These are phyloP conservation scores for Chloroceryle inda DNA, from an alignment of 2,797 vertebrate species.

Conservation along the genomic window DNA sequence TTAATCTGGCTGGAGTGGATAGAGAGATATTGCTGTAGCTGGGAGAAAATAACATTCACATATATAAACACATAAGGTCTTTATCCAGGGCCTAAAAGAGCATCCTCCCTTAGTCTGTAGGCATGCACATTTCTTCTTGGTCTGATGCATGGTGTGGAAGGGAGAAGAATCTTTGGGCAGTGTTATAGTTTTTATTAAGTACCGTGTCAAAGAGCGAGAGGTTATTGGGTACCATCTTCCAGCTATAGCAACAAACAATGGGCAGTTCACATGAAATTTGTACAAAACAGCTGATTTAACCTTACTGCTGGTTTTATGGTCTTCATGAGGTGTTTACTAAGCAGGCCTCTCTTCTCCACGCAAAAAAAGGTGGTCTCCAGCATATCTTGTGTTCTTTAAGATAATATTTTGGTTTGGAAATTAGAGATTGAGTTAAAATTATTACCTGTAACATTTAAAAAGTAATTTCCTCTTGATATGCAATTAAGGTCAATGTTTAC, in stretches of 20 bases:
- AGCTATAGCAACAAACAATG: neutral
- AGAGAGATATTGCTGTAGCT: neutral
- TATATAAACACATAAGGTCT: neutral
- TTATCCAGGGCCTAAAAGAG: neutral
- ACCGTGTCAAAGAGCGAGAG: neutral
- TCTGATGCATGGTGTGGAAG: neutral
- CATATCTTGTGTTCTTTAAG: neutral
- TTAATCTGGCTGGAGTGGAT: neutral
- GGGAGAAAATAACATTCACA: neutral
- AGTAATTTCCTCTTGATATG: constrained; percentile 68
- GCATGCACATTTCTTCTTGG: neutral
- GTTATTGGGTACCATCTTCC: neutral
- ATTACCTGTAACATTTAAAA: constrained; percentile 27
- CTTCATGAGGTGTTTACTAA: neutral
- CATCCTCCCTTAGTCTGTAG: neutral
- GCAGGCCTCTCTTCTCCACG: neutral
- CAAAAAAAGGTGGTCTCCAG: neutral
- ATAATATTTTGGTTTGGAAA: constrained; percentile 26
- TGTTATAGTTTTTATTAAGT: neutral
- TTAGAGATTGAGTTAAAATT: constrained; percentile 7
- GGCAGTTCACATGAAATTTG: rapidly evolving
- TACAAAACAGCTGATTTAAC: neutral
- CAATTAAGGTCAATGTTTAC: constrained; percentile 57
- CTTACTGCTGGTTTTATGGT: neutral
- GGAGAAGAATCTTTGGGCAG: neutral